These are phyloP conservation scores for Jaculus jaculus DNA, from an alignment of 2,113 vertebrate genomes.

Conservation along the genomic window DNA sequence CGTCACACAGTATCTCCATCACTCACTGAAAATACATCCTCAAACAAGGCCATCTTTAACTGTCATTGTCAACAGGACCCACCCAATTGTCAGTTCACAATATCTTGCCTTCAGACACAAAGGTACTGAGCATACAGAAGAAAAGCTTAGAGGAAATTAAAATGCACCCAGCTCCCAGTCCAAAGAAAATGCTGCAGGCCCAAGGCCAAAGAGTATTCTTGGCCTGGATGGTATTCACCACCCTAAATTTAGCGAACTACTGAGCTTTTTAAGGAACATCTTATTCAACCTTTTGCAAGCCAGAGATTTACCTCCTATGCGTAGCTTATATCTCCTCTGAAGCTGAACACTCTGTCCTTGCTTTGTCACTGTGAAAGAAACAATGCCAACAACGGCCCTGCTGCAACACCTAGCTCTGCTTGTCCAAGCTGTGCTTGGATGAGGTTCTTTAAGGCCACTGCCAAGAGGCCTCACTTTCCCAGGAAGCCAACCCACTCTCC, in stretches of 20 bases:
- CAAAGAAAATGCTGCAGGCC: slow-evolving; percentile 55
- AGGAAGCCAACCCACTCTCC: neutral
- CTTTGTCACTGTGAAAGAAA: slow-evolving; percentile 11
- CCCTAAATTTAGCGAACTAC: slow-evolving; percentile 72
- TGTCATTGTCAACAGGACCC: neutral
- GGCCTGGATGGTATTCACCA: slow-evolving; percentile 35
- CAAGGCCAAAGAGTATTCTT: slow-evolving; percentile 69
- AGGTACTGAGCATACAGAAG: slow-evolving; percentile 16
- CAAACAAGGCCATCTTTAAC: neutral
- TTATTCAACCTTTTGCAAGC: slow-evolving; percentile 69
- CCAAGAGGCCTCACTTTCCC: neutral
- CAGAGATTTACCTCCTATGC: slow-evolving; percentile 65
- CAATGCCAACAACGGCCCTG: slow-evolving; percentile 44
- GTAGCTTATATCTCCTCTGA: slow-evolving; percentile 36
- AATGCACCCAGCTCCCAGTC: slow-evolving; percentile 44
- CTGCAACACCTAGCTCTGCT: slow-evolving; percentile 16
- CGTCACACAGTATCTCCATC: neutral
- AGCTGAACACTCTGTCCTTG: slow-evolving; percentile 71
- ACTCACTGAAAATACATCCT: neutral
- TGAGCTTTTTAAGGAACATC: slow-evolving; percentile 59
- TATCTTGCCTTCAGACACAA: slow-evolving; percentile 42
- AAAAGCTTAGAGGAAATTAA: slow-evolving; percentile 49
- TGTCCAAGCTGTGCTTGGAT: neutral
- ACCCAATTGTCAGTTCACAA: neutral
- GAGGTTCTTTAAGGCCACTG: slow-evolving; percentile 34